These are phyloP conservation scores for Drosophila greeni DNA, from an alignment of 2,888 invertebrate species.

Conservation along the genomic window DNA sequence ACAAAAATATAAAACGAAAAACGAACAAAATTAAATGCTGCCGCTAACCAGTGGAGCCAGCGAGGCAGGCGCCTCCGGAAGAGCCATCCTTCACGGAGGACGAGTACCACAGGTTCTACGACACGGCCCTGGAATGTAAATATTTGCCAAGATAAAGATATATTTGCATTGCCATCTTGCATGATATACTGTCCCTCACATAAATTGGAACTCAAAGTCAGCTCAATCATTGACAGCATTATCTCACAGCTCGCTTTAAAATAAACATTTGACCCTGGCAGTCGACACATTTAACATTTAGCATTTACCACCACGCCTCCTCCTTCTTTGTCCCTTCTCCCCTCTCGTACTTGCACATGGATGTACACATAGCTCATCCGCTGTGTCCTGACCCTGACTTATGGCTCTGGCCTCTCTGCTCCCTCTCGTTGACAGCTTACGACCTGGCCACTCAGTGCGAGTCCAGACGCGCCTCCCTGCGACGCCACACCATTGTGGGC, in stretches of 20 bases:
- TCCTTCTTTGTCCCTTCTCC: conserved; percentile 1
- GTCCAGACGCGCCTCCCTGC: conserved; percentile 84
- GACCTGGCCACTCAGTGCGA: conserved; percentile 91
- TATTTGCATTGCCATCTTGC: conserved; percentile 31
- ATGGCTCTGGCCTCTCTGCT: conserved; percentile 6
- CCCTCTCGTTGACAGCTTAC: conserved; percentile 81
- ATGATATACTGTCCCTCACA: conserved; percentile 25
- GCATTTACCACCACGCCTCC: conserved; percentile 1
- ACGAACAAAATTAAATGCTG: conserved; percentile 35
- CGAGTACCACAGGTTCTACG: conserved; percentile 89
- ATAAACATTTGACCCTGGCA: conserved; percentile 21
- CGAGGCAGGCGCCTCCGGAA: conserved; percentile 49
- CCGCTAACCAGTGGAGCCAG: conserved; percentile 51
- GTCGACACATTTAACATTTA: conserved; percentile 34
- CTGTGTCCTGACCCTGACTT: conserved; percentile 21
- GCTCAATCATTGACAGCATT: conserved; percentile 13
- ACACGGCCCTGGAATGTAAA: conserved; percentile 89
- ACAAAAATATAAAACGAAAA: conserved; percentile 8
- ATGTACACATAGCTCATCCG: conserved; percentile 17
- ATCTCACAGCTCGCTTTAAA: conserved; percentile 19
- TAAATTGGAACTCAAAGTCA: conserved; percentile 8
- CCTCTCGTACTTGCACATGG: conserved; percentile 6
- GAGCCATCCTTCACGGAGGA: conserved; percentile 82
- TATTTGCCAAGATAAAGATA: conserved; percentile 55
- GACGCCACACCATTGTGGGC: conserved; percentile 85